Evolutionary conservation across 1,140 invertebrate species (phyloP).

Genomic region (Cotesia chilonis): DNA sequence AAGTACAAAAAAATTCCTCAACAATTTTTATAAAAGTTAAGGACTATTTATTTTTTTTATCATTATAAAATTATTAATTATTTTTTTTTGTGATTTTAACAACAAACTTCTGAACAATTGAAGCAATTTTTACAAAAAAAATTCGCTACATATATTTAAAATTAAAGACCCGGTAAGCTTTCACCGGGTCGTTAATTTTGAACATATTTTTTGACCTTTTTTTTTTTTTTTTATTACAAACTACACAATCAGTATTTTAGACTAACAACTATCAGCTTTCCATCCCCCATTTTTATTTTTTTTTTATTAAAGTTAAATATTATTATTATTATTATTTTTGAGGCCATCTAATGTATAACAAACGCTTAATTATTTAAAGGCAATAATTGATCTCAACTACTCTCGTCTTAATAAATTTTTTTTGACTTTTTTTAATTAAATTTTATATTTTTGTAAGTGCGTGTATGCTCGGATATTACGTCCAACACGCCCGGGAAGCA

Average conservation of each 20-base stretch:
- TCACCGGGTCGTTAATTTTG: too few species aligned
- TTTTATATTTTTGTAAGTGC: slow-evolving; percentile 26
- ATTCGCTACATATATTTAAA: too few species aligned
- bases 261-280: slow-evolving; percentile 8
- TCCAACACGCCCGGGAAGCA: slow-evolving; percentile 26
- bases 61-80: too few species aligned
- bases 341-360: slow-evolving; percentile 38
- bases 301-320: slow-evolving; percentile 16
- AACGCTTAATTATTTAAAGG: slow-evolving; percentile 39
- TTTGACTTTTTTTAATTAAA: slow-evolving; percentile 12
- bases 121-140: too few species aligned
- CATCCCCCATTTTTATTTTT: not conserved
- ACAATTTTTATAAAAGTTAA: too few species aligned
- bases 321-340: slow-evolving; percentile 12
- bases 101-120: too few species aligned
- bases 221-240: not conserved
- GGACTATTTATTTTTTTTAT: too few species aligned
- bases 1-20: too few species aligned
- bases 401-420: slow-evolving; percentile 7
- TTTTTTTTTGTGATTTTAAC: too few species aligned
- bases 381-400: slow-evolving; percentile 32
- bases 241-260: slow-evolving; percentile 14
- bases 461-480: slow-evolving; percentile 1
- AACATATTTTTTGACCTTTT: not conserved
- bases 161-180: too few species aligned